Percentiles rank a stretch among this genome's conserved stretches.
Conservation (phyloP, 1,140 invertebrate genomes). For the Nasonia longicornis region DNA sequence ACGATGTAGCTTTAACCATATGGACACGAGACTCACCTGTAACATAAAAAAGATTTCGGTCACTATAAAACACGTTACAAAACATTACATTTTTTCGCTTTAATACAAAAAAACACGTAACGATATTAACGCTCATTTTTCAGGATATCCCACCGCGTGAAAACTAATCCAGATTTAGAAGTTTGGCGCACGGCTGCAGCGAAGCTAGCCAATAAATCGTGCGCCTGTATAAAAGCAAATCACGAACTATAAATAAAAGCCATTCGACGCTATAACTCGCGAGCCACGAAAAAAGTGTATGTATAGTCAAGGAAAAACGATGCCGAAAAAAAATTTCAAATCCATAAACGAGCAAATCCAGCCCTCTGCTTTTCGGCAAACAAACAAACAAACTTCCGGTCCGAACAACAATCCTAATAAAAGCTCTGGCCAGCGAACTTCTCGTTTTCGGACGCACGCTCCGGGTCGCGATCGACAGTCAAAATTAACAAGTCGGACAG, state of each 20-base stretch:
- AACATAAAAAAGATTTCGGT: slow-evolving; percentile 4
- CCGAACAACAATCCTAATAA: slow-evolving; percentile 11
- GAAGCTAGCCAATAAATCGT: slow-evolving; percentile 3
- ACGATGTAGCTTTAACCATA: background rate
- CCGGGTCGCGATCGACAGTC: slow-evolving; percentile 6
- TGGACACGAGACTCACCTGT: background rate
- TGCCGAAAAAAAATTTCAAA: background rate
- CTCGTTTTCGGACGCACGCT: background rate
- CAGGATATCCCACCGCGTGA: background rate
- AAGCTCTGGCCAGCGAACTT: background rate
- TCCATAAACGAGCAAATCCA: background rate
- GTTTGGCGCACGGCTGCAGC: background rate
- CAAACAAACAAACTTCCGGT: slow-evolving; percentile 14
- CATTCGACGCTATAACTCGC: background rate
- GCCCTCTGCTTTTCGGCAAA: background rate
- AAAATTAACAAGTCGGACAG: slow-evolving; percentile 38
- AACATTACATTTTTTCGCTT: background rate
- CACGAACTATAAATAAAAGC: slow-evolving; percentile 1
- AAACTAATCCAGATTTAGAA: slow-evolving; percentile 24
- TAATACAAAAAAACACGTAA: background rate
- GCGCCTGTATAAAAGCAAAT: slow-evolving; percentile 11
- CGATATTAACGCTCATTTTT: background rate
- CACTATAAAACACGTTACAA: background rate
- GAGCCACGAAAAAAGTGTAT: background rate
- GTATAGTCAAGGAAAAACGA: background rate